A percentile compares a stretch with the other conserved stretches of the same genome.
Conservation (phyloP, 2,797 vertebrate genomes). For the Girardinus metallicus region DNA sequence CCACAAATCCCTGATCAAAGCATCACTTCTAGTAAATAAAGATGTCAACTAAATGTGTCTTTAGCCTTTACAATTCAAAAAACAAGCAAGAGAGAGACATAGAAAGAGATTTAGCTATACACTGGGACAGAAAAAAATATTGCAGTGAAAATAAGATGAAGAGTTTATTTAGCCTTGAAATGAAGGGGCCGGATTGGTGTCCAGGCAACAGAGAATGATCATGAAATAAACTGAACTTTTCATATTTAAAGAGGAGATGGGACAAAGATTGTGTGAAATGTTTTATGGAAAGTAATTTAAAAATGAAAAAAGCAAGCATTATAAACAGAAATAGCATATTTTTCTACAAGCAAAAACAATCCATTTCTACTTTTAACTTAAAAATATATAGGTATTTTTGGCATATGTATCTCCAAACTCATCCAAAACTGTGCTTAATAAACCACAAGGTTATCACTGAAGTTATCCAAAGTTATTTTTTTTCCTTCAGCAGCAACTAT, state of each 20-base stretch:
- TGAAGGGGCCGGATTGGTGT: background rate
- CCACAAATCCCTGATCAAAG: background rate
- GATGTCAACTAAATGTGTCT: background rate
- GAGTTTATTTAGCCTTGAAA: background rate
- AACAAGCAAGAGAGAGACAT: background rate
- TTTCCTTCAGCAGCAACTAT: slow-evolving; percentile 8
- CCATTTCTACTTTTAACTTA: background rate
- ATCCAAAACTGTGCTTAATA: background rate
- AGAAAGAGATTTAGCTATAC: background rate
- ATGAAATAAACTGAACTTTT: background rate
- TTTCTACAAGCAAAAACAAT: background rate
- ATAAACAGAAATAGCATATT: background rate
- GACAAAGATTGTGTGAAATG: background rate
- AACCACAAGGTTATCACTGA: slow-evolving; percentile 18
- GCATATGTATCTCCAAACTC: slow-evolving; percentile 7
- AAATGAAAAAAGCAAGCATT: background rate
- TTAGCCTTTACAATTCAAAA: background rate
- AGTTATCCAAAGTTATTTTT: slow-evolving; percentile 29
- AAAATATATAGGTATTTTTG: background rate
- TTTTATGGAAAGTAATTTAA: background rate
- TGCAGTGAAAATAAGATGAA: background rate
- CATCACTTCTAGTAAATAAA: background rate
- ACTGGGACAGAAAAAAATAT: background rate
- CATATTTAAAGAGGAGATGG: background rate
- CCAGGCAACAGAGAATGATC: background rate